phyloP scores from a whole-genome alignment of 35 echinoderm and acorn worm genomes.

The Diadema setosum region DNA sequence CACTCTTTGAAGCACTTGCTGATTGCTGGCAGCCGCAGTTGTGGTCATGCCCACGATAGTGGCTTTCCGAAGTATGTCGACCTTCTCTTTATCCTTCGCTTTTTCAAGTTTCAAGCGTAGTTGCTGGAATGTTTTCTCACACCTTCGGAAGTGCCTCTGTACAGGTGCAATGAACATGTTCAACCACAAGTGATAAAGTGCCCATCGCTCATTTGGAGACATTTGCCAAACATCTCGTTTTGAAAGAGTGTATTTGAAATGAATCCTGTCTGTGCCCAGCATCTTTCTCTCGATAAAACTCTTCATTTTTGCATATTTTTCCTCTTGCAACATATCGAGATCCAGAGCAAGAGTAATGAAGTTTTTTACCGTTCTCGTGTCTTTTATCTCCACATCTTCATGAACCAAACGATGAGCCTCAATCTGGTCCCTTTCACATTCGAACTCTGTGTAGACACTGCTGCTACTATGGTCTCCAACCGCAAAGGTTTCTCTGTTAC shows the following conservation, averaged over 20 bases:
- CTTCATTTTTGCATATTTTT: not conserved
- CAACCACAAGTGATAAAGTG: constrained; percentile 69
- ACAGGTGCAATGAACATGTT: not conserved
- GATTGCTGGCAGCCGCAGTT: constrained; percentile 34
- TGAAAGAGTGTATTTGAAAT: not conserved
- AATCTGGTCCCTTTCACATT: not conserved
- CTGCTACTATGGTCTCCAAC: not conserved
- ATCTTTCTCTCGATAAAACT: not conserved
- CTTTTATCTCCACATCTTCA: not conserved
- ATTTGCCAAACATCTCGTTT: constrained; percentile 43
- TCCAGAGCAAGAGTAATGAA: not conserved
- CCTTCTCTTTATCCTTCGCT: constrained; percentile 5
- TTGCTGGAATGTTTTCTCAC: not conserved
- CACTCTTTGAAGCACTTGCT: constrained; percentile 10
- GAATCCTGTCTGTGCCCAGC: not conserved
- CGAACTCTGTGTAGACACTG: not conserved
- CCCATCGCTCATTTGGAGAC: constrained; percentile 36
- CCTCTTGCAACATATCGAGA: not conserved
- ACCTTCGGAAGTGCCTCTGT: not conserved
- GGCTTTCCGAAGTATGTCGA: not conserved
- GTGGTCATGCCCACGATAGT: constrained; percentile 61
- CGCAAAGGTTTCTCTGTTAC: not conserved
- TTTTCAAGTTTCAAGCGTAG: constrained; percentile 8
- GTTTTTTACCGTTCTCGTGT: not conserved
- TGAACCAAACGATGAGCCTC: not conserved